Evolutionary conservation across 37 sponge, comb jelly and placozoan species (phyloP), one percentile per base, ranked within the genome.

Genomic region (Bolinopsis microptera): DNA sequence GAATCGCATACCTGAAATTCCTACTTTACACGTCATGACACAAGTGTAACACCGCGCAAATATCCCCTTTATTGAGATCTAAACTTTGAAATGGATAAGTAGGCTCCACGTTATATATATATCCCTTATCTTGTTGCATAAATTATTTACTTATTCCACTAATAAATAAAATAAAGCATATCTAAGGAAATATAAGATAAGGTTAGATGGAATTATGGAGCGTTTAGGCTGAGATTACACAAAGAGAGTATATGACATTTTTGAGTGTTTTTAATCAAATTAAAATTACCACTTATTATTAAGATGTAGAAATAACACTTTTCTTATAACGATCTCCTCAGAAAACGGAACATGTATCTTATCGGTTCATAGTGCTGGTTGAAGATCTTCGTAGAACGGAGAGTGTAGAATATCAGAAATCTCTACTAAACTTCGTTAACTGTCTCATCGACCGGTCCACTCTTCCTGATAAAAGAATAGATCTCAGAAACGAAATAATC

Each of bases 341-440:
- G 90, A 86, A 86, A 86, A 39, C 61, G 0, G 61, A 86, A 48
- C 90, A 86, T 38, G 30, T 86, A 23, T 28, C 61, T 13, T 86
- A 86, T 40, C 90, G 90, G 90, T 86, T 86, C 39, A 41, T 41
- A 0, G 90, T 86, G 3, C 90, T 86, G 48, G 30, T 86, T 9
- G 90, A 86, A 23, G 90, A 86, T 39, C 61, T 86, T 8, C 38
- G 24, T 18, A 26, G 2, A 0, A 86, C 90, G n/a, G 90, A 86
- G 30, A 41, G 61, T 41, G 90, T 86, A 48, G 90, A 86, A 34
- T 86, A 86, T 30, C 8, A 30, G 90, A 86, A 86, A 86, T 86
- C 90, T 34, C 90, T 41, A 8, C 61, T 86, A 2, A 77, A 77
- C 61, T 86, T 86, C 30, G 26, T 41, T 8, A 86, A 86, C 90